Evolutionary conservation across 2,797 vertebrate species (phyloP).

Genomic region (Melanotaenia parkinsoni): DNA sequence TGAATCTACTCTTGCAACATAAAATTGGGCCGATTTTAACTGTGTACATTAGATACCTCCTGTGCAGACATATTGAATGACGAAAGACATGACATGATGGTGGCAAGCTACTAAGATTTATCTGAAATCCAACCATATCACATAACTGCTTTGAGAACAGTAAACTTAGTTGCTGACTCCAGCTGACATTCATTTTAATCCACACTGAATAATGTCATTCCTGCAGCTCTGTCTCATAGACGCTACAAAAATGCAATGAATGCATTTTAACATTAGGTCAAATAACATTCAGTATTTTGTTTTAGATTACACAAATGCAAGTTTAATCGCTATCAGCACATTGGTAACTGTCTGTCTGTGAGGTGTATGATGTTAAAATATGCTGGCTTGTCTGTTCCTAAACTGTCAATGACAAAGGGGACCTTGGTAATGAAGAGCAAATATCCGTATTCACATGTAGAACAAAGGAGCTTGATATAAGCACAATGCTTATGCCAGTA

Average conservation of each 20-base stretch:
- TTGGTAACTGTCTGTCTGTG: conserved; percentile 62
- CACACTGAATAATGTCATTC: conserved; percentile 73
- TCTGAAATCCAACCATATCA: conserved; percentile 79
- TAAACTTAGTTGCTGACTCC: conserved; percentile 79
- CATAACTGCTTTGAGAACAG: conserved; percentile 77
- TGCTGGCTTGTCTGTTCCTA: conserved; percentile 74
- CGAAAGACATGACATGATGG: conserved; percentile 78
- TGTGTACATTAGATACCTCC: conserved; percentile 75
- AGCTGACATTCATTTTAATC: conserved; percentile 79
- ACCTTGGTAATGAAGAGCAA: conserved; percentile 73
- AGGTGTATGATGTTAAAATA: conserved; percentile 62
- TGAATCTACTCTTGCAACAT: conserved; percentile 67
- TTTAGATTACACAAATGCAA: conserved; percentile 52
- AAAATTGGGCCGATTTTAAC: conserved; percentile 69
- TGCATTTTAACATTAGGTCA: conserved; percentile 70
- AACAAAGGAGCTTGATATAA: conserved; percentile 77
- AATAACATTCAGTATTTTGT: conserved; percentile 53
- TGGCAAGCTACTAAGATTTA: conserved; percentile 82
- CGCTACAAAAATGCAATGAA: conserved; percentile 58
- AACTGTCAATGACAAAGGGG: conserved; percentile 75
- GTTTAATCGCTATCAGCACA: conserved; percentile 68
- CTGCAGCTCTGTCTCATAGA: conserved; percentile 46
- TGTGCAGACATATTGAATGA: conserved; percentile 80
- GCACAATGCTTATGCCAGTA: conserved; percentile 73
- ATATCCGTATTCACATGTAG: conserved; percentile 60